Percentiles rank a stretch among this genome's conserved stretches.
Evolutionary conservation across 53 echinoderm and acorn worm genomes (phyloP).

Genomic region (Patiria pectinifera): DNA sequence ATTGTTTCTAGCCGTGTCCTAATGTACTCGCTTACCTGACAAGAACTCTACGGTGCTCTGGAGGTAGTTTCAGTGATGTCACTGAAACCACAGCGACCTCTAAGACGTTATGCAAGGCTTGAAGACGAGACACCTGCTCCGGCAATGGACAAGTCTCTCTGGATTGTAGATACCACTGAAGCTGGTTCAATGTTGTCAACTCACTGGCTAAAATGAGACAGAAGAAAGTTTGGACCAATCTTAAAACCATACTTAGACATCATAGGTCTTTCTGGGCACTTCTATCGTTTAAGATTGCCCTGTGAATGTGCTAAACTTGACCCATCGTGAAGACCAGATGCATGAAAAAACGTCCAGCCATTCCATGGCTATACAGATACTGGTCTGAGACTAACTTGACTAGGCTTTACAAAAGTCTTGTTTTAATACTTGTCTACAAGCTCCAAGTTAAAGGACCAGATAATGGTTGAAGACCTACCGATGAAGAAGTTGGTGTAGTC

Average conservation of each 20-base stretch:
- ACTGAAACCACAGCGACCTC: conserved; percentile 71
- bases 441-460: too few relatives aligned
- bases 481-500: conserved; percentile 86
- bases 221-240: neutral
- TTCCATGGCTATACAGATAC: too few relatives aligned
- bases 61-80: conserved; percentile 72
- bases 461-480: conserved; percentile 48
- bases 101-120: conserved; percentile 71
- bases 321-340: too few relatives aligned
- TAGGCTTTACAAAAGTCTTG: too few relatives aligned
- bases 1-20: neutral
- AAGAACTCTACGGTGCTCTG: conserved; percentile 67
- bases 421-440: too few relatives aligned
- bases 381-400: too few relatives aligned
- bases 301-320: neutral
- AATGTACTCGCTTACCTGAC: conserved; percentile 66
- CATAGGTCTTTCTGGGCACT: neutral
- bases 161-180: conserved; percentile 72
- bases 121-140: conserved; percentile 68
- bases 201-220: conserved; percentile 29
- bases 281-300: neutral
- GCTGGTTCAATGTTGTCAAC: conserved; percentile 69
- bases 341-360: too few relatives aligned
- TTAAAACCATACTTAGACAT: neutral
- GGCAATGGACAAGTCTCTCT: conserved; percentile 31